These are phyloP conservation scores for Episyrphus balteatus DNA, from an alignment of 1,140 invertebrate genomes.

Conservation along the genomic window DNA sequence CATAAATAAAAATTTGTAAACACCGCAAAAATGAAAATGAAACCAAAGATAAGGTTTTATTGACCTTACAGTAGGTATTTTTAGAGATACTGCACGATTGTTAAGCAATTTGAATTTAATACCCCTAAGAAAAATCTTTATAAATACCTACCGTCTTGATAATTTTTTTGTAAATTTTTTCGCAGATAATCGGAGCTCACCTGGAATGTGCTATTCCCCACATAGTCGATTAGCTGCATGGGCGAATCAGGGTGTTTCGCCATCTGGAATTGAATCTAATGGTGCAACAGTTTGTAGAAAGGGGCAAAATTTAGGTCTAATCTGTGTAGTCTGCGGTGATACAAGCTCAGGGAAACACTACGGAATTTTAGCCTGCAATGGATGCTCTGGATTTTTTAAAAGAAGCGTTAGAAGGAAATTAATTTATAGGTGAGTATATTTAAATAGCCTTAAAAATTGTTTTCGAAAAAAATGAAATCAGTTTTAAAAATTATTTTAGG, in stretches of 20 bases:
- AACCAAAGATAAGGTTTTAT: conserved; percentile 2
- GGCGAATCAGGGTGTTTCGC: conserved; percentile 23
- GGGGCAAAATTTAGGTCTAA: conserved; percentile 49
- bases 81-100: too few species aligned
- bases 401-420: conserved; percentile 90
- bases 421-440: conserved; percentile 79
- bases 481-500: too few species aligned
- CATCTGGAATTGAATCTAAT: conserved; percentile 17
- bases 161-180: not conserved
- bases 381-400: conserved; percentile 98
- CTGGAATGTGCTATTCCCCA: conserved; percentile 10
- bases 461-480: too few species aligned
- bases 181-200: conserved; percentile 22
- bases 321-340: conserved; percentile 93
- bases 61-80: too few species aligned
- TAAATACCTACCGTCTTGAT: too few species aligned
- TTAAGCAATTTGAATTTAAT: too few species aligned
- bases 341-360: conserved; percentile 96
- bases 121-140: too few species aligned
- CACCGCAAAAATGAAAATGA: conserved; percentile 1
- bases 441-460: too few species aligned
- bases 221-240: conserved; percentile 12
- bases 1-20: conserved; percentile 24
- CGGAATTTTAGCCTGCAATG: conserved; percentile 97
- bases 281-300: conserved; percentile 24